phyloP scores from a whole-genome alignment of 1,140 invertebrate species.

The Episyrphus balteatus region DNA sequence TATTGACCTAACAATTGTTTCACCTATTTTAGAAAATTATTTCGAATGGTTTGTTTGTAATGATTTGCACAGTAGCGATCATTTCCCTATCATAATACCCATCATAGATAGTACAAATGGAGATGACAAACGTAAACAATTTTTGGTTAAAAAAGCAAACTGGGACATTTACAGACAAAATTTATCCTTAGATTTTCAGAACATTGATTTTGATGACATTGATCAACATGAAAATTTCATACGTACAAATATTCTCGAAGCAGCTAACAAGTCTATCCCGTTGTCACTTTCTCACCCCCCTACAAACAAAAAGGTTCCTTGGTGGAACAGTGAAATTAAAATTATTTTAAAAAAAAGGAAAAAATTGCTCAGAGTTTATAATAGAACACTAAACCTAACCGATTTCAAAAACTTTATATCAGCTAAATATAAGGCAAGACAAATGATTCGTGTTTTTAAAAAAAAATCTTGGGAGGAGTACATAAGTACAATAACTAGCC shows the following conservation, averaged over 20 bases:
- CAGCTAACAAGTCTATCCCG: too few species aligned
- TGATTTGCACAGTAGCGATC: slow-evolving; percentile 6
- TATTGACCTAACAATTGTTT: not conserved
- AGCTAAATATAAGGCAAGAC: not conserved
- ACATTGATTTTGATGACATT: too few species aligned
- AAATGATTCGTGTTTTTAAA: not conserved
- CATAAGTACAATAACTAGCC: not conserved
- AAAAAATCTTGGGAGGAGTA: not conserved
- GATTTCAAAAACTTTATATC: not conserved
- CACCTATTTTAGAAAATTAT: not conserved
- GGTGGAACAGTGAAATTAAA: too few species aligned
- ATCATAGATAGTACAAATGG: not conserved
- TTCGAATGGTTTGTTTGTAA: slow-evolving; percentile 2
- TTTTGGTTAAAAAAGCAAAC: not conserved
- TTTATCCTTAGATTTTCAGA: not conserved
- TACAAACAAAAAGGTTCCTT: too few species aligned
- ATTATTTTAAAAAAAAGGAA: not conserved
- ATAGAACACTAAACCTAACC: not conserved
- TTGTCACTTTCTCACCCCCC: too few species aligned
- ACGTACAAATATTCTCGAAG: too few species aligned
- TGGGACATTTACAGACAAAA: not conserved
- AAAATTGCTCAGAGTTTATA: not conserved
- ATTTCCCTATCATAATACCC: slow-evolving; percentile 3
- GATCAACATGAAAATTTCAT: too few species aligned
- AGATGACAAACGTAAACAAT: not conserved